Evolutionary conservation across 2,113 vertebrate genomes (phyloP).

Genomic region (Tragelaphus buxtoni): DNA sequence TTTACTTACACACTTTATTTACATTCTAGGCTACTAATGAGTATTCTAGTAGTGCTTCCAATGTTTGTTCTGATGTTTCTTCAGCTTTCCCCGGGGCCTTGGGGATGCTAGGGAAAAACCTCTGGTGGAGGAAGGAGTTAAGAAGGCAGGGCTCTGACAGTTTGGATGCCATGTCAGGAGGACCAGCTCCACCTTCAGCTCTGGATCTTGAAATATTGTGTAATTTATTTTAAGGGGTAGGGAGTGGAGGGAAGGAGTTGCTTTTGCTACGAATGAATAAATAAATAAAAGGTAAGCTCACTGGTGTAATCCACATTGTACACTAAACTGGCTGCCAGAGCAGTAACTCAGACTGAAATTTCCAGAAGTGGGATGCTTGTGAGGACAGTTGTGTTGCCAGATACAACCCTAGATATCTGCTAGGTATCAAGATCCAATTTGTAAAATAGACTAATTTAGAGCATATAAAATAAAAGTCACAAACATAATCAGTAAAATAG

Average conservation of each 20-base stretch:
- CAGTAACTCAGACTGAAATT: background rate
- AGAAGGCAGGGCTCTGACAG: background rate
- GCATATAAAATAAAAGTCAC: background rate
- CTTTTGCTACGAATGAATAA: background rate
- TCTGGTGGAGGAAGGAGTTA: background rate
- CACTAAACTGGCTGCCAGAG: background rate
- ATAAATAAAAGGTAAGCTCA: background rate
- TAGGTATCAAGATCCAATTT: background rate
- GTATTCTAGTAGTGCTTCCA: background rate
- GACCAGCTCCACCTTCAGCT: background rate
- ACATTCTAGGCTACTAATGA: background rate
- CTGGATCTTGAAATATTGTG: background rate
- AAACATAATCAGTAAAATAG: background rate
- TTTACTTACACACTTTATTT: background rate
- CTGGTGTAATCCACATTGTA: background rate
- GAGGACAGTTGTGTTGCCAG: background rate
- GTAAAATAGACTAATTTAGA: background rate
- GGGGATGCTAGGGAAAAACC: background rate
- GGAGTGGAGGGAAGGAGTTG: background rate
- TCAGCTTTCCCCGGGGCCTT: background rate
- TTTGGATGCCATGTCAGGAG: background rate
- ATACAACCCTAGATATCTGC: background rate
- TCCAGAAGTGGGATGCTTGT: background rate
- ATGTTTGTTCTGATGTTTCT: background rate
- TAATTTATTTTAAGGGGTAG: background rate